phyloP scores from a whole-genome alignment of 2,888 invertebrate species.

The Agelastica alni region DNA sequence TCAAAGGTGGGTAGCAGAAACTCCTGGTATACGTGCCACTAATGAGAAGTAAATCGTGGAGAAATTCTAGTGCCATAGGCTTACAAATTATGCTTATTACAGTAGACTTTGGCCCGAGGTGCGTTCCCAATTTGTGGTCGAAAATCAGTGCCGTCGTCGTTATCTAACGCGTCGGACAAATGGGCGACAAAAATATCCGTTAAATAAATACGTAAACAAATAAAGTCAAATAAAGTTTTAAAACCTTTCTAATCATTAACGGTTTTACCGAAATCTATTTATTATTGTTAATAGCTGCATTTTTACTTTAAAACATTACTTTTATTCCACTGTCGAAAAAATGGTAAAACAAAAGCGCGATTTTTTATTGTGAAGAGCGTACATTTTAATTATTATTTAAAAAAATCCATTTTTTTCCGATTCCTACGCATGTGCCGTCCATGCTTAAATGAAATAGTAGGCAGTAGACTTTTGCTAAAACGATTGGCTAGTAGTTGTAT shows the following conservation, averaged over 20 bases:
- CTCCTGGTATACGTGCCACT: slow-evolving; percentile 33
- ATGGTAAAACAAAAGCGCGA: too few species aligned
- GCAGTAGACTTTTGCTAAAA: not conserved
- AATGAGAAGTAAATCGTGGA: slow-evolving; percentile 38
- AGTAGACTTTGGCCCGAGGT: slow-evolving; percentile 9
- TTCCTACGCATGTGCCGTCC: not conserved
- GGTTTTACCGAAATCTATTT: too few species aligned
- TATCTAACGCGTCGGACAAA: too few species aligned
- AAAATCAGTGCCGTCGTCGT: not conserved
- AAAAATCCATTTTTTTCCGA: too few species aligned
- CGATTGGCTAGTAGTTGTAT: not conserved
- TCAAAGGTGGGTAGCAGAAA: slow-evolving; percentile 35
- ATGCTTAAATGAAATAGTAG: not conserved
- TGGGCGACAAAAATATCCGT: not conserved
- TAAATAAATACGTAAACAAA: too few species aligned
- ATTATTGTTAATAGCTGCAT: too few species aligned
- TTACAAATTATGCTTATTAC: slow-evolving; percentile 34
- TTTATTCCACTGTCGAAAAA: too few species aligned
- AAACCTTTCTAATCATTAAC: too few species aligned
- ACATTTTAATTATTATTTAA: too few species aligned
- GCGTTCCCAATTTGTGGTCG: not conserved
- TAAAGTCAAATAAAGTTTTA: too few species aligned
- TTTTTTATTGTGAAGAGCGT: too few species aligned
- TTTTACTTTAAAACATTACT: too few species aligned
- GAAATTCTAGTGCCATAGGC: slow-evolving; percentile 27